Evolutionary conservation across 2,113 vertebrate species (phyloP).

Genomic region (Cyanocitta stelleri): DNA sequence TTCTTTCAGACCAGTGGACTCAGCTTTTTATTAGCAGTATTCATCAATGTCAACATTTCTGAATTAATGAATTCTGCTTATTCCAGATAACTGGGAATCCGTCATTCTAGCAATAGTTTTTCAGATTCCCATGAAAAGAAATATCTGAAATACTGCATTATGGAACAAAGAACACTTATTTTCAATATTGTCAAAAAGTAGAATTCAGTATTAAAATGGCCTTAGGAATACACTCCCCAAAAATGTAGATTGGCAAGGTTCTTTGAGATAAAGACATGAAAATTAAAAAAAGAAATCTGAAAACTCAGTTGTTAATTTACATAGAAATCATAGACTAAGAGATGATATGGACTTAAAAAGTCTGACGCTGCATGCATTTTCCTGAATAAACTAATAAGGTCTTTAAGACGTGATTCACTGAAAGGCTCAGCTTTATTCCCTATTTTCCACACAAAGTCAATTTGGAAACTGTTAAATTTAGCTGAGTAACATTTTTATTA

Average conservation of each 20-base stretch:
- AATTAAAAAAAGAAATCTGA: not conserved
- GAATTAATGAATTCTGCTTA: not conserved
- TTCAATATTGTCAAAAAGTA: not conserved
- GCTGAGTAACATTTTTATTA: not conserved
- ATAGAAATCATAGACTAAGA: not conserved
- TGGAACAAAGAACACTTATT: not conserved
- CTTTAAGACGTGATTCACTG: not conserved
- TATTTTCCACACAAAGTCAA: not conserved
- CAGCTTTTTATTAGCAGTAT: not conserved
- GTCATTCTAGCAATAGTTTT: not conserved
- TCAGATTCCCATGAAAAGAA: not conserved
- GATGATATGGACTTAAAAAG: not conserved
- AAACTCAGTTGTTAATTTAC: not conserved
- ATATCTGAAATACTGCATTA: not conserved
- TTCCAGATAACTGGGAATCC: not conserved
- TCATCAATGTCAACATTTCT: not conserved
- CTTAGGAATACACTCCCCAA: not conserved
- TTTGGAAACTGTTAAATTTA: not conserved
- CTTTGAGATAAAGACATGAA: not conserved
- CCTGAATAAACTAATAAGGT: not conserved
- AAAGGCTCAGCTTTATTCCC: not conserved
- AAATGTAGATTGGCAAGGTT: not conserved
- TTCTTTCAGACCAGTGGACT: not conserved
- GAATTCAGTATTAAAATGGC: not conserved
- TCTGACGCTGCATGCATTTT: not conserved